A percentile compares a stretch with the other conserved stretches of the same genome.
phyloP scores from a whole-genome alignment of 1,140 invertebrate species.

The Pantala flavescens region DNA sequence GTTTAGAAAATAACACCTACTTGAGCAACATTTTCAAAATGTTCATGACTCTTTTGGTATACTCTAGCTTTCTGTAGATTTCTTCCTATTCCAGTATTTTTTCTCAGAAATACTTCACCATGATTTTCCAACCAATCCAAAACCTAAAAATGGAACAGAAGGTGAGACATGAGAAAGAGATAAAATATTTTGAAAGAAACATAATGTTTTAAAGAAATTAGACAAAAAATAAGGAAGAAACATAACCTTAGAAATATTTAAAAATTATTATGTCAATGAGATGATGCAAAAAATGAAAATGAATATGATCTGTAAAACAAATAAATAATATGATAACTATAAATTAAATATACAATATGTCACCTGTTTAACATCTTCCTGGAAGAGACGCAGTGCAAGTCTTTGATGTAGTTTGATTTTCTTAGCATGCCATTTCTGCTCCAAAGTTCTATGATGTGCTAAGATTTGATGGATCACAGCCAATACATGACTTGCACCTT shows the following conservation, averaged over 20 bases:
- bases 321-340: neutral
- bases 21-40: constrained; percentile 95
- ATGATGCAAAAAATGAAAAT: neutral
- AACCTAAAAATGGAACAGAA: constrained; percentile 48
- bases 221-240: too few species aligned
- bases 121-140: constrained; percentile 96
- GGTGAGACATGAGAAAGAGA: neutral
- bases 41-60: constrained; percentile 95
- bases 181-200: too few species aligned
- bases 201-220: too few species aligned
- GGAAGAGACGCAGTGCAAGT: constrained; percentile 83
- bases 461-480: constrained; percentile 89
- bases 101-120: constrained; percentile 95
- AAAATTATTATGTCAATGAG: too few species aligned
- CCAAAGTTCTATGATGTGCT: constrained; percentile 81
- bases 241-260: neutral
- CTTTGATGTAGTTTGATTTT: constrained; percentile 90
- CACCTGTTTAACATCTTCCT: constrained; percentile 86
- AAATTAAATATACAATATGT: neutral
- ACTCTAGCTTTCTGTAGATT: constrained; percentile 88
- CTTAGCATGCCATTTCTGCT: constrained; percentile 87
- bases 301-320: constrained; percentile 4
- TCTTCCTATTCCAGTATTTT: constrained; percentile 91
- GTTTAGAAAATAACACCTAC: constrained; percentile 39
- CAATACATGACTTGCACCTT: constrained; percentile 79